Percentiles rank a stretch among this genome's conserved stretches.
These are phyloP conservation scores for Chamaea fasciata DNA, from an alignment of 2,113 vertebrate species.

Conservation along the genomic window DNA sequence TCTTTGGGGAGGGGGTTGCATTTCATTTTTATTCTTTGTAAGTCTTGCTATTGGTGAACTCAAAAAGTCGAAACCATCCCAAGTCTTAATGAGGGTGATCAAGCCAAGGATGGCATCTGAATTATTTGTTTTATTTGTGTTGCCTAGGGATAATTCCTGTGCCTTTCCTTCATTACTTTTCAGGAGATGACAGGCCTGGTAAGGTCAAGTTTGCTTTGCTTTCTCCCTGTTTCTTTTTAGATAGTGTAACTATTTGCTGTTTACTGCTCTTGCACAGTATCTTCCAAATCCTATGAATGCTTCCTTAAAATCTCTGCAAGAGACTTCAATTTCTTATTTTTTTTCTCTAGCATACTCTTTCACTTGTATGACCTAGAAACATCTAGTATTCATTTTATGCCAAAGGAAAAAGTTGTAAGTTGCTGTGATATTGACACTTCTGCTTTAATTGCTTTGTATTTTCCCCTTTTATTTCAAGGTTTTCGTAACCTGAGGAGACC, in stretches of 20 bases:
- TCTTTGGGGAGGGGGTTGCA: not conserved
- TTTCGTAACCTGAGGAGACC: not conserved
- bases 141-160: not conserved
- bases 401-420: not conserved
- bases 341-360: not conserved
- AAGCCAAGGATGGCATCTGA: not conserved
- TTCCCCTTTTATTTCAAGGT: not conserved
- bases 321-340: not conserved
- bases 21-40: not conserved
- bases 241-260: not conserved
- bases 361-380: not conserved
- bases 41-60: not conserved
- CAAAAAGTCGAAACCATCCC: not conserved
- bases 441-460: not conserved
- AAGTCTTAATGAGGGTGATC: not conserved
- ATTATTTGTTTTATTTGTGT: slow-evolving; percentile 23
- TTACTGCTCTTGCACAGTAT: not conserved
- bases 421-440: not conserved
- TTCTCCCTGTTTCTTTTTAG: not conserved
- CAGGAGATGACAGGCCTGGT: not conserved
- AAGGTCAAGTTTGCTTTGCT: not conserved
- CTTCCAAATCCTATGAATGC: not conserved
- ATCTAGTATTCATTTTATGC: not conserved
- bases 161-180: not conserved
- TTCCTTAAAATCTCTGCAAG: not conserved